Evolutionary conservation across 2,113 vertebrate genomes (phyloP).

Genomic region (Beaufortia kweichowensis): DNA sequence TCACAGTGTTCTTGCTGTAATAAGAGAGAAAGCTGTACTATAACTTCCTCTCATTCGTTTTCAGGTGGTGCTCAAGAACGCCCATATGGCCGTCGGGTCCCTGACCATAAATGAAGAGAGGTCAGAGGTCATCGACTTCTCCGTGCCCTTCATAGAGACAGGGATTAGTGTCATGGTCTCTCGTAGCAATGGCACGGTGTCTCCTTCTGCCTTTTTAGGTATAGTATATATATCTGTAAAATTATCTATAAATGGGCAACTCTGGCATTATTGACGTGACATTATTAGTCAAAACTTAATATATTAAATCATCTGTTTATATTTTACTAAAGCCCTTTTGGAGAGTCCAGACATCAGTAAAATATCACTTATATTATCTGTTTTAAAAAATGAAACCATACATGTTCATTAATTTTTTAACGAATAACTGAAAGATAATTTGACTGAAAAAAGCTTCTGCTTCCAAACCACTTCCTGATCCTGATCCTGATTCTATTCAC

Average conservation of each 20-base stretch:
- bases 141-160: conserved; percentile 97
- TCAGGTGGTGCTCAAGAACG: conserved; percentile 94
- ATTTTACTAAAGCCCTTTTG: no score
- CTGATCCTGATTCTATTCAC: conserved; percentile 7
- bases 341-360: no score
- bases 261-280: no score
- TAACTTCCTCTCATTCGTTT: conserved; percentile 14
- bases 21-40: background rate
- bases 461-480: no score
- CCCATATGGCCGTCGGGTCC: conserved; percentile 97
- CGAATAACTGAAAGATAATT: no score
- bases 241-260: no score
- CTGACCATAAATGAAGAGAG: conserved; percentile 98
- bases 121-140: conserved; percentile 98
- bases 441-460: no score
- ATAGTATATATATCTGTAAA: conserved; percentile 48
- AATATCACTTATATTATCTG: no score
- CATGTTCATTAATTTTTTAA: no score
- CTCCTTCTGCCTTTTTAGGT: conserved; percentile 98
- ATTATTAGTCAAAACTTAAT: no score
- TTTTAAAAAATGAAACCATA: no score
- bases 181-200: conserved; percentile 97
- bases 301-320: no score
- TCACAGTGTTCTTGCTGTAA: conserved; percentile 17
- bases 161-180: conserved; percentile 99